Conservation (phyloP, 2,888 invertebrate genomes). For the Cyclophora punctaria region DNA sequence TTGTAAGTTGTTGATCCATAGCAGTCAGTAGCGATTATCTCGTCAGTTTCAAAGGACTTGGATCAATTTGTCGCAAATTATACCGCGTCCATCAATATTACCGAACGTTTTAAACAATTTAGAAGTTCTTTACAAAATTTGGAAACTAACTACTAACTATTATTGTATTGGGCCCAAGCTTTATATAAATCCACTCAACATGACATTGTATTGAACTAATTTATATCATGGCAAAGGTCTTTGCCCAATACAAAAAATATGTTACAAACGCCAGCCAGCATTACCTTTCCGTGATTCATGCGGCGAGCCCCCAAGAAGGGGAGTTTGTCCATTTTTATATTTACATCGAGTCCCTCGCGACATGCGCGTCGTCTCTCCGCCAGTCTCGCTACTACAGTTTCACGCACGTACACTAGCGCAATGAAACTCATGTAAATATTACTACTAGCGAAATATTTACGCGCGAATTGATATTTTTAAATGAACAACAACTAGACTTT, state of each 20-base stretch:
- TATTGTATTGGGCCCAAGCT: not conserved
- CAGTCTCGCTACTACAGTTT: conserved; percentile 69
- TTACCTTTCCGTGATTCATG: conserved; percentile 66
- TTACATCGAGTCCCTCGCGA: conserved; percentile 69
- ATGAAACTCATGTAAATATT: conserved; percentile 68
- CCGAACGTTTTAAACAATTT: conserved; percentile 39
- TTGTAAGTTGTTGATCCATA: conserved; percentile 49
- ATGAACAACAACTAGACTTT: conserved; percentile 35
- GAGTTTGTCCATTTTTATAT: conserved; percentile 74
- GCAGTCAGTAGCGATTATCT: conserved; percentile 36
- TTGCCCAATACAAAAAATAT: conserved; percentile 37
- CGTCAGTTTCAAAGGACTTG: conserved; percentile 23
- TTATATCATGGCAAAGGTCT: conserved; percentile 25
- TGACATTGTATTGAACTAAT: conserved; percentile 16
- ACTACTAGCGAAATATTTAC: conserved; percentile 66
- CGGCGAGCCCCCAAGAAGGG: conserved; percentile 67
- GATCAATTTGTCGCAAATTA: conserved; percentile 47
- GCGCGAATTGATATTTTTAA: conserved; percentile 57
- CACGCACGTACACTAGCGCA: conserved; percentile 69
- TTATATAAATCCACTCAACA: conserved; percentile 1
- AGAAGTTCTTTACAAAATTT: conserved; percentile 37
- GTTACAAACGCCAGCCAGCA: conserved; percentile 38
- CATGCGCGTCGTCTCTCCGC: conserved; percentile 71
- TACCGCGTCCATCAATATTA: conserved; percentile 67
- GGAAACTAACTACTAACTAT: too few species aligned